Conservation (phyloP, 2,797 vertebrate genomes). For the Pseudochirops cupreus region DNA sequence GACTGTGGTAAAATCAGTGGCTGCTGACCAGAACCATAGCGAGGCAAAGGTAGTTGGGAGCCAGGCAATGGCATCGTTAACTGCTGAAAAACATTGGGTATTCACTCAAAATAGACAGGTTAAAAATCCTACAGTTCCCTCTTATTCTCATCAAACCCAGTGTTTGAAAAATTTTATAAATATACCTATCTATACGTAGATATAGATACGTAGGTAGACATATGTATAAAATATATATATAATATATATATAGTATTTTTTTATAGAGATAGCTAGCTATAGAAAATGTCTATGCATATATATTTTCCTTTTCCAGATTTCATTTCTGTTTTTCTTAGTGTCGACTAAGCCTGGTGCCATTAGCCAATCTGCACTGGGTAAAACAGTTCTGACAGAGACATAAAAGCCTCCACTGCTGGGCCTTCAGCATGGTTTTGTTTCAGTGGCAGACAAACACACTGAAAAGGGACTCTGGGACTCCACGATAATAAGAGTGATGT, state of each 20-base stretch:
- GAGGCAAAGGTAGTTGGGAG: conserved; percentile 92
- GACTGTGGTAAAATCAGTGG: conserved; percentile 97
- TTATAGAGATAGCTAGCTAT: not conserved
- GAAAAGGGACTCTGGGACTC: not conserved
- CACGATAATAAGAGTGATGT: not conserved
- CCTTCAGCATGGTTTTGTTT: not conserved
- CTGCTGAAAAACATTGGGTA: conserved; percentile 82
- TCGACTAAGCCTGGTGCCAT: not conserved
- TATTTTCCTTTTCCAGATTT: not conserved
- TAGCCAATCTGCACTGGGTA: not conserved
- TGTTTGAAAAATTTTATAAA: not conserved
- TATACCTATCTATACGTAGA: not conserved
- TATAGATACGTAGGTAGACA: not conserved
- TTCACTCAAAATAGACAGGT: not conserved
- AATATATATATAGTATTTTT: no score
- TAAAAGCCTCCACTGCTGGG: not conserved
- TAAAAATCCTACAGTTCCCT: not conserved
- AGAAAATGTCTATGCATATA: not conserved
- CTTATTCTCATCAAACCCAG: not conserved
- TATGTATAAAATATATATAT: no score
- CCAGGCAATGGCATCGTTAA: conserved; percentile 97
- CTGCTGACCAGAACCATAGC: conserved; percentile 97
- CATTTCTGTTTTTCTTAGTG: not conserved
- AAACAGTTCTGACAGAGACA: not conserved
- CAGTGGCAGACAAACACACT: not conserved